Evolutionary conservation across 2,113 vertebrate genomes (phyloP).

Genomic region (Leptobrachium ailaonicum): DNA sequence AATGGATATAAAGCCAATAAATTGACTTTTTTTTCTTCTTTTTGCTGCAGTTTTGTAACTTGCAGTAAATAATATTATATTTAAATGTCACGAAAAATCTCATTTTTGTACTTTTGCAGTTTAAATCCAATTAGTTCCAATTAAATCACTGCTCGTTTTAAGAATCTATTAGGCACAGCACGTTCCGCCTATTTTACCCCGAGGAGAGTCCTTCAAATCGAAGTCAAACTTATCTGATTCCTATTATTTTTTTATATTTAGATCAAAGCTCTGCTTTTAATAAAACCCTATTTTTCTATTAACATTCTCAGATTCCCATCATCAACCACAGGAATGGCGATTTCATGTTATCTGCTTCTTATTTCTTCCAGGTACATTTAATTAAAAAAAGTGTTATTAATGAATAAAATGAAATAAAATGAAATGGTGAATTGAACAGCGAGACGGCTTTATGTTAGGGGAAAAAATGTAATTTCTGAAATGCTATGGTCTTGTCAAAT

Average conservation of each 20-base stretch:
- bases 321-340: not conserved
- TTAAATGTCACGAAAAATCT: too few species aligned
- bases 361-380: slow-evolving; percentile 28
- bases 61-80: too few species aligned
- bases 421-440: too few species aligned
- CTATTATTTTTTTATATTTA: not conserved
- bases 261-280: slow-evolving; percentile 31
- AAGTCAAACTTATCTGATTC: slow-evolving; percentile 25
- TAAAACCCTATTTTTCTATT: slow-evolving; percentile 26
- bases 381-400: slow-evolving; percentile 23
- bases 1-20: too few species aligned
- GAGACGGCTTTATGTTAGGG: too few species aligned
- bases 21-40: too few species aligned
- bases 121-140: slow-evolving; percentile 45
- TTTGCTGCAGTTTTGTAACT: too few species aligned
- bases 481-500: too few species aligned
- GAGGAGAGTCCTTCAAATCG: slow-evolving; percentile 29
- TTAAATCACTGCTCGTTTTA: slow-evolving; percentile 34
- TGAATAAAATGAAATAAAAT: not conserved
- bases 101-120: slow-evolving; percentile 1
- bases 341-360: slow-evolving; percentile 18
- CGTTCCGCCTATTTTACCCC: slow-evolving; percentile 18
- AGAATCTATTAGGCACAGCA: slow-evolving; percentile 26
- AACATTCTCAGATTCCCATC: slow-evolving; percentile 24
- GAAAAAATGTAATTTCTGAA: too few species aligned